Conservation (phyloP, 2,888 invertebrate genomes). For the Mamestra brassicae region DNA sequence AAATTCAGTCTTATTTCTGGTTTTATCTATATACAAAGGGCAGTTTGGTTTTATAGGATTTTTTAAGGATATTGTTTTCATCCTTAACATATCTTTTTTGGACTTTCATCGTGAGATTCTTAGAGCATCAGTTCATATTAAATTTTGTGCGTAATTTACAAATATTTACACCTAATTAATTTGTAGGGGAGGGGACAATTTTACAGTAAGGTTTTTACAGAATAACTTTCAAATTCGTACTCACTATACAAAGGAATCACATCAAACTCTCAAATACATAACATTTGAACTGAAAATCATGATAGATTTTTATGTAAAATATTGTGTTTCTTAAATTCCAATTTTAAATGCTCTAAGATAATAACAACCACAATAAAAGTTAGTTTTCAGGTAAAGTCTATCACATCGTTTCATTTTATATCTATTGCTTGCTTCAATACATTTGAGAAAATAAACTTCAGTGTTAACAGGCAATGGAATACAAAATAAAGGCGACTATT, state of each 20-base stretch:
- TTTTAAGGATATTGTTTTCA: constrained; percentile 6
- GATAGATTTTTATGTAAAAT: constrained; percentile 1
- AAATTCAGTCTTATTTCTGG: constrained; percentile 58
- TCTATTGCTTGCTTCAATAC: constrained; percentile 35
- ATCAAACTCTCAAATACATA: constrained; percentile 8
- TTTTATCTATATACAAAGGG: constrained; percentile 52
- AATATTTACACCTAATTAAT: constrained; percentile 24
- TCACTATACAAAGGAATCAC: neutral
- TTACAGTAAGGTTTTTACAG: neutral
- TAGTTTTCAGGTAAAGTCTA: constrained; percentile 22
- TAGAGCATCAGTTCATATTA: constrained; percentile 44
- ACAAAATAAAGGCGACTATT: constrained; percentile 52
- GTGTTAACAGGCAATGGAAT: constrained; percentile 21
- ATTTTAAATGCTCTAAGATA: constrained; percentile 52
- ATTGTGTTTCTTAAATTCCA: constrained; percentile 3
- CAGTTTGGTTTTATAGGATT: constrained; percentile 29
- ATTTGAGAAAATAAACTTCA: constrained; percentile 23
- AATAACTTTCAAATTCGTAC: neutral
- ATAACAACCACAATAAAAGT: constrained; percentile 28
- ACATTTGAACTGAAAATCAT: neutral
- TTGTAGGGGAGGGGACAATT: neutral
- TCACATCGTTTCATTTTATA: constrained; percentile 29
- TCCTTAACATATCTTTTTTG: neutral
- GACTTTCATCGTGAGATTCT: constrained; percentile 32
- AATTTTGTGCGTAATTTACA: constrained; percentile 50